Base-by-base conservation (phyloP, 2,113 vertebrate genomes). In the Sisor rabdophorus region DNA sequence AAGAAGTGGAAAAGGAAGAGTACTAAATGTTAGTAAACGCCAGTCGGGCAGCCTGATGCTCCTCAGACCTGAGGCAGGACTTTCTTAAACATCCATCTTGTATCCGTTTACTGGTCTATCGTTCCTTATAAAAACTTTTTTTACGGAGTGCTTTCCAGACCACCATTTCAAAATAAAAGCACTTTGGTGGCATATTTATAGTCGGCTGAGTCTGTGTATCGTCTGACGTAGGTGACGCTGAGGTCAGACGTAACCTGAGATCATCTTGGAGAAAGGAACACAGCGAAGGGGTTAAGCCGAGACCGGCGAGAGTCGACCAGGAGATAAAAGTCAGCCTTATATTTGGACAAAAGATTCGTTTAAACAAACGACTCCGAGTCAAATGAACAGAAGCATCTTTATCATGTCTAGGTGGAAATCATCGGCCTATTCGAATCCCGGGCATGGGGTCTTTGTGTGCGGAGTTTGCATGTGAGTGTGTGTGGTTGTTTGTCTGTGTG, bases 181-280 rank as follows among this genome's bases (percentile, higher is more conserved):
- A 63, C 24, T 48, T 61, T 22, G 73, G 13, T 26, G 63, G 44
- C 40, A 64, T 69, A 77, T 79, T 79, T 77, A 79, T 32, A 75
- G 48, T 70, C 48, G 17, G 40, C 16, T 20, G 50, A 59, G 40
- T 15, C 59, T 71, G 65, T 24, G n/a, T 30, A 56, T 70, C 50
- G 48, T 44, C 19, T 61, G 53, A 20, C 47, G 48, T 61, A 73
- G 69, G 60, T 79, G 63, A 76, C 56, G 47, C 28, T 8, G 47
- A 30, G 75, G 71, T 77, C 74, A 78, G 71, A 55, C 15, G 19
- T 54, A 80, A 80, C 44, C 47, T 16, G 28, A 78, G 59, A 61
- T 36, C 55, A 19, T 36, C 6, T 75, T 71, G 63, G 28, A 79
- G n/a, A 36, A 56, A n/a, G 36, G 26, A 69, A 24, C 53, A 22